Percentiles rank a stretch among this genome's conserved stretches.
Evolutionary conservation across 2,113 vertebrate genomes (phyloP).

Genomic region (Percopsis transmontana): DNA sequence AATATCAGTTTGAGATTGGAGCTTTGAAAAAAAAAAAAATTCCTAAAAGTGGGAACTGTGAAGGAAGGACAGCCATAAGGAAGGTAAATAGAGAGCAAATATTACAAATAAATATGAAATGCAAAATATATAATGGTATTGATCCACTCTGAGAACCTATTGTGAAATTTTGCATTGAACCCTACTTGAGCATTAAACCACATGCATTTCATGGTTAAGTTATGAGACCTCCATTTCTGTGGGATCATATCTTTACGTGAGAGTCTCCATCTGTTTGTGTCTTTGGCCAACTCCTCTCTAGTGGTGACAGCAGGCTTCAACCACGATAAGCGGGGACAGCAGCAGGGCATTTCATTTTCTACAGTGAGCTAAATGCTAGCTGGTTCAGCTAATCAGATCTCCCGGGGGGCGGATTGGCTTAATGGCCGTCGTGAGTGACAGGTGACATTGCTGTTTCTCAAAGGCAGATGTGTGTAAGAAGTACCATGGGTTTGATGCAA

Average conservation of each 20-base stretch:
- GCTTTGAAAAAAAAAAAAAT: too few species aligned
- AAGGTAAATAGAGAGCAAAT: background rate
- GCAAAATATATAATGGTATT: slow-evolving; percentile 1
- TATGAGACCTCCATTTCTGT: slow-evolving; percentile 9
- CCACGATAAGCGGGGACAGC: slow-evolving; percentile 43
- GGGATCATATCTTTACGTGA: slow-evolving; percentile 4
- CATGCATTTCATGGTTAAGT: slow-evolving; percentile 17
- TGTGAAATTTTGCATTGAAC: background rate
- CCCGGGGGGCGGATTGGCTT: slow-evolving; percentile 33
- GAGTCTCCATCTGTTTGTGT: slow-evolving; percentile 18
- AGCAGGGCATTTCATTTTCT: slow-evolving; percentile 53
- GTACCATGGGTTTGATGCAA: slow-evolving; percentile 29
- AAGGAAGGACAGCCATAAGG: too few species aligned
- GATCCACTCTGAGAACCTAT: slow-evolving; percentile 18
- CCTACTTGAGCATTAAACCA: background rate
- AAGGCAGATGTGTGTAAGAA: slow-evolving; percentile 51
- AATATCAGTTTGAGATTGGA: too few species aligned
- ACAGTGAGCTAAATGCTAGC: slow-evolving; percentile 47
- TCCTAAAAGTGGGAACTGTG: too few species aligned
- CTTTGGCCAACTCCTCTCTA: slow-evolving; percentile 20
- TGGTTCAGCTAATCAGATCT: slow-evolving; percentile 57
- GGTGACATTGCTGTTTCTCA: slow-evolving; percentile 66
- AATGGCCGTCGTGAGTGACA: slow-evolving; percentile 58
- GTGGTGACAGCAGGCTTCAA: slow-evolving; percentile 52
- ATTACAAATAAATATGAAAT: background rate